Conservation (phyloP, 1,140 invertebrate species). For the Drosophila baimaii region DNA sequence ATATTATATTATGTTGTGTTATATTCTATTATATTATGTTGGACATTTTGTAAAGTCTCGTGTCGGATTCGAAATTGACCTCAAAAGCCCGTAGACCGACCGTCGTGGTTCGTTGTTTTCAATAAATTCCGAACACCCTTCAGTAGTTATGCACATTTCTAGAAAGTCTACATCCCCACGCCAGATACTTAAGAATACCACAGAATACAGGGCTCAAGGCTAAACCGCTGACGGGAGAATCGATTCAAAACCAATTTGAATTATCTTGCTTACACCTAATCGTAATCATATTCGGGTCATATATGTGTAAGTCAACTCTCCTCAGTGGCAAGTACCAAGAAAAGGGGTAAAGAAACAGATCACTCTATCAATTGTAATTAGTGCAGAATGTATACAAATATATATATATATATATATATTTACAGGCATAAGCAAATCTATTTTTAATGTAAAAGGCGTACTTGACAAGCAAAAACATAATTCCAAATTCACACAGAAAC, state of each 20-base stretch:
- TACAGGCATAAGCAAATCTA: slow-evolving; percentile 41
- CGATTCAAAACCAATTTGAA: slow-evolving; percentile 30
- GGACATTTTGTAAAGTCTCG: slow-evolving; percentile 23
- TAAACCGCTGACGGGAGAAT: slow-evolving; percentile 4
- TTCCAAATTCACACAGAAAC: slow-evolving; percentile 25
- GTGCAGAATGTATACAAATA: slow-evolving; percentile 45
- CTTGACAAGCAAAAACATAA: slow-evolving; percentile 26
- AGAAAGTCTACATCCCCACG: slow-evolving; percentile 10
- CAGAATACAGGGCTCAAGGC: slow-evolving; percentile 23
- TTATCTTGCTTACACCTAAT: slow-evolving; percentile 8
- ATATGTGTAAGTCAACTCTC: slow-evolving; percentile 11
- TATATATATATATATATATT: slow-evolving; percentile 38
- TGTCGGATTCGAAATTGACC: slow-evolving; percentile 27
- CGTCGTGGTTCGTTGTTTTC: slow-evolving; percentile 14
- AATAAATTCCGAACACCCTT: slow-evolving; percentile 14
- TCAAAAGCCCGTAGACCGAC: neutral
- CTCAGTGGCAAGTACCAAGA: slow-evolving; percentile 3
- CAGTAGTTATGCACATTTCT: slow-evolving; percentile 10
- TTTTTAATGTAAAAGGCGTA: slow-evolving; percentile 31
- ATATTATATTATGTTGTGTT: slow-evolving; percentile 54
- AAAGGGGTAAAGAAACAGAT: slow-evolving; percentile 6
- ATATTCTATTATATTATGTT: slow-evolving; percentile 39
- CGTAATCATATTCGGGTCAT: slow-evolving; percentile 8
- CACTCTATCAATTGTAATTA: slow-evolving; percentile 43
- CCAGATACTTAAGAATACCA: slow-evolving; percentile 51